A percentile compares a stretch with the other conserved stretches of the same genome.
Conservation (phyloP, 2,113 vertebrate genomes). For the Jacana jacana region DNA sequence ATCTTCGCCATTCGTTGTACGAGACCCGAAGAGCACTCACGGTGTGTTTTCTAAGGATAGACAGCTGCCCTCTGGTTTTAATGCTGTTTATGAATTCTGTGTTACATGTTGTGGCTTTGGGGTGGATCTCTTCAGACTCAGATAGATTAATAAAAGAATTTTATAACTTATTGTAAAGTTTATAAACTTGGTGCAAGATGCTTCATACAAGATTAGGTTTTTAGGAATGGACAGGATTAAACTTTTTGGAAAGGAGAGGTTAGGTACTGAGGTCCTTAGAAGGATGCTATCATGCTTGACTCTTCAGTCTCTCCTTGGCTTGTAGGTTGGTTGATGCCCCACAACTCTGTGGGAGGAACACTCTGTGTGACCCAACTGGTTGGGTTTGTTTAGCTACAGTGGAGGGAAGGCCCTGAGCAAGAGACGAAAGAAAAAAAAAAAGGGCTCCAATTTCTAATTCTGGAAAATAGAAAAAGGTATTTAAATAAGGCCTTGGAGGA, state of each 20-base stretch:
- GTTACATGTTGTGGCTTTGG: background rate
- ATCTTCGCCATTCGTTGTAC: background rate
- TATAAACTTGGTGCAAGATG: background rate
- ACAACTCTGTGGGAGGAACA: background rate
- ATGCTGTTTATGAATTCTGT: background rate
- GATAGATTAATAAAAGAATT: background rate
- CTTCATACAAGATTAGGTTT: background rate
- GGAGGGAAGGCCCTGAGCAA: background rate
- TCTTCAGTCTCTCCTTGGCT: background rate
- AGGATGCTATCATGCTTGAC: background rate
- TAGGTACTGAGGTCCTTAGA: background rate
- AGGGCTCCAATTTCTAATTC: background rate
- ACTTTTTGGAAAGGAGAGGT: background rate
- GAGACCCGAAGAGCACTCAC: rapidly evolving
- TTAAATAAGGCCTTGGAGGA: slow-evolving; percentile 37
- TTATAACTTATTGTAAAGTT: background rate
- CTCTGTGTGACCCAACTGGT: background rate
- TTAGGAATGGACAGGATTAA: background rate
- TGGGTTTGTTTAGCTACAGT: background rate
- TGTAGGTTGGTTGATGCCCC: background rate
- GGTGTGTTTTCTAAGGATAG: background rate
- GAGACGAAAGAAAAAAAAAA: background rate
- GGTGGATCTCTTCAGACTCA: background rate
- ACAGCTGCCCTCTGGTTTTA: background rate
- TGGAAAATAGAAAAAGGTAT: slow-evolving; percentile 26